Evolutionary conservation across 2,797 vertebrate genomes (phyloP), one percentile per base, ranked within the genome.

Genomic region (Chlorospingus semifuscus): DNA sequence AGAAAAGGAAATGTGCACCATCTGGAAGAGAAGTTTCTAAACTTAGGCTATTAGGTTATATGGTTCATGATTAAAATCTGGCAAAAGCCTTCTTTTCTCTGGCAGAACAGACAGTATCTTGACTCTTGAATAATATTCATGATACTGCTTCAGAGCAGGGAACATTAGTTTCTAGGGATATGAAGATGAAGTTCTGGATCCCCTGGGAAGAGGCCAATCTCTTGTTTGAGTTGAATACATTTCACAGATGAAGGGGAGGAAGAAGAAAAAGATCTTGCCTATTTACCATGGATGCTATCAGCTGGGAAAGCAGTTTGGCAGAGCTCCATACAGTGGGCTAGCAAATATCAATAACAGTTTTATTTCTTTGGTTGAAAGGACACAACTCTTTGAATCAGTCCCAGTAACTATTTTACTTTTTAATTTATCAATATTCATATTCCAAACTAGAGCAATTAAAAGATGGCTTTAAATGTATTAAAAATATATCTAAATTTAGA

Each of bases 51-150:
- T 95, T 95, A 94, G 92, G 92, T 95, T 95, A 95, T 89, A 89
- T 46, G 52, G 92, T 89, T 93, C 96, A 94, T 89, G 78, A 93
- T 83, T 94, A 94, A 93, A 94, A 95, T 89, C 87, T 96, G 95
- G 94, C 94, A 96, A 96, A 94, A 91, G 22, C 57, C 46, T 61
- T 50, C 49, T 93, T 83, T 88, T 69, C 84, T 91, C 94, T 96
- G 87, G 93, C 89, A 97, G 93, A 94, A 96, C 92, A 95, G 94
- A 83, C 53, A 95, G 95, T 93, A 94, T 94, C 94, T 81, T 94
- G 64, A 89, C 46, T 95, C 82, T 71, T 94, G 72, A 94, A 95
- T 91, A 95, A 93, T 81, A 93, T 79, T 93, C 89, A 89, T 72
- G 93, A 77, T 78, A 78, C 10, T 89, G 84, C 82, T 92, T 75